phyloP scores from a whole-genome alignment of 2,113 vertebrate genomes.

The Colaptes auratus region DNA sequence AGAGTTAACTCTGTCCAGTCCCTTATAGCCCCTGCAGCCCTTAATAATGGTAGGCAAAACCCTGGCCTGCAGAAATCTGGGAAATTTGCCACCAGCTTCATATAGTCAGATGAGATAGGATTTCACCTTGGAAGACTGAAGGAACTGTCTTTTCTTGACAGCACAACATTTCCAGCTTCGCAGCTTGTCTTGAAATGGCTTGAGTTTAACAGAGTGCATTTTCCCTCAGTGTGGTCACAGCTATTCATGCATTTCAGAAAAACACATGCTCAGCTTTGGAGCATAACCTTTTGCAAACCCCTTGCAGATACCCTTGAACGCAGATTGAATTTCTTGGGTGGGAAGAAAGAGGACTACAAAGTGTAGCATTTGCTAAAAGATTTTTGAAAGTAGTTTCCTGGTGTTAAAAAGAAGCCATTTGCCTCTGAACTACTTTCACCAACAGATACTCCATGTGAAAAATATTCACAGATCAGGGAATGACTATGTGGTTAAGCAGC shows the following conservation, averaged over 20 bases:
- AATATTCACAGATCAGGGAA: background rate
- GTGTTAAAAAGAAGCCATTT: conserved; percentile 21
- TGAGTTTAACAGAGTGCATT: conserved; percentile 6
- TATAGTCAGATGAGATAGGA: conserved; percentile 1
- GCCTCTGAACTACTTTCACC: conserved; percentile 15
- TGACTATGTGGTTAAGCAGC: background rate
- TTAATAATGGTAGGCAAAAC: background rate
- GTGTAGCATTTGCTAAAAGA: background rate
- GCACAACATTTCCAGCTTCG: background rate
- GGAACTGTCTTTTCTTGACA: conserved; percentile 13
- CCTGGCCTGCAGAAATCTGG: conserved; percentile 3
- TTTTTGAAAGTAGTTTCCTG: conserved; percentile 9
- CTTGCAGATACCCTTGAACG: background rate
- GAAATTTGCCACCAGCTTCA: conserved; percentile 43
- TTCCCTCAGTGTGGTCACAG: conserved; percentile 7
- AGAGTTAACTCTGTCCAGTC: conserved; percentile 49
- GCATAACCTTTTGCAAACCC: background rate
- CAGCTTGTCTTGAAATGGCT: background rate
- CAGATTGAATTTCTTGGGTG: background rate
- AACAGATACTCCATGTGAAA: background rate
- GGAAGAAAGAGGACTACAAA: background rate
- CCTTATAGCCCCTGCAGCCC: background rate
- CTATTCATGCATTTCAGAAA: background rate
- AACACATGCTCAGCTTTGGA: conserved; percentile 15
- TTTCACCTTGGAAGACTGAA: conserved; percentile 46